Conservation (phyloP, 2,113 vertebrate species). For the Mola mola region DNA sequence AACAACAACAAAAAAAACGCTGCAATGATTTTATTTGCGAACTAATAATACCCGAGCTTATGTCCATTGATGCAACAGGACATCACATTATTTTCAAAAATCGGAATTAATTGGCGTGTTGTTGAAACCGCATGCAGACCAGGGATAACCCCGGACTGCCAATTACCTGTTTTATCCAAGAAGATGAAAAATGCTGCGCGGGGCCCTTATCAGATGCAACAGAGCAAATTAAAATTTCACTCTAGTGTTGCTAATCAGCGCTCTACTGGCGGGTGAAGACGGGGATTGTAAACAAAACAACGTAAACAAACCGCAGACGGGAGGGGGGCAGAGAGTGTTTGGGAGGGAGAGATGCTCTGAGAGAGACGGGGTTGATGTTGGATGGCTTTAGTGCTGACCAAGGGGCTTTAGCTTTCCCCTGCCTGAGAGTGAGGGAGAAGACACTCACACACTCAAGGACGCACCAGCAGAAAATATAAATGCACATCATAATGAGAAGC, state of each 20-base stretch:
- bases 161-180: conserved; percentile 82
- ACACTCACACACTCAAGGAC: conserved; percentile 32
- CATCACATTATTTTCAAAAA: conserved; percentile 46
- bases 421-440: conserved; percentile 13
- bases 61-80: conserved; percentile 52
- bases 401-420: conserved; percentile 21
- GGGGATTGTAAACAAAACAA: conserved; percentile 78
- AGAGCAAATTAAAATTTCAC: conserved; percentile 83
- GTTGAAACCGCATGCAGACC: conserved; percentile 70
- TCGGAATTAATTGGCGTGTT: conserved; percentile 75
- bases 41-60: conserved; percentile 56
- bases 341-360: background rate
- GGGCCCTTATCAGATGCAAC: conserved; percentile 77
- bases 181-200: conserved; percentile 73
- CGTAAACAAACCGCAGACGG: conserved; percentile 60
- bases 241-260: conserved; percentile 79
- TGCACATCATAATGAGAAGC: too few relatives aligned
- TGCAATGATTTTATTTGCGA: conserved; percentile 61
- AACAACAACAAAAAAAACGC: too few relatives aligned
- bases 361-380: conserved; percentile 15
- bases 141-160: conserved; percentile 76
- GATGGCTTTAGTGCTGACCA: conserved; percentile 60
- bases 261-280: conserved; percentile 54
- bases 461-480: too few relatives aligned
- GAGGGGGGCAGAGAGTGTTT: conserved; percentile 3